These are phyloP conservation scores for Drosophila athabasca DNA, from an alignment of 1,140 invertebrate genomes.

Conservation along the genomic window DNA sequence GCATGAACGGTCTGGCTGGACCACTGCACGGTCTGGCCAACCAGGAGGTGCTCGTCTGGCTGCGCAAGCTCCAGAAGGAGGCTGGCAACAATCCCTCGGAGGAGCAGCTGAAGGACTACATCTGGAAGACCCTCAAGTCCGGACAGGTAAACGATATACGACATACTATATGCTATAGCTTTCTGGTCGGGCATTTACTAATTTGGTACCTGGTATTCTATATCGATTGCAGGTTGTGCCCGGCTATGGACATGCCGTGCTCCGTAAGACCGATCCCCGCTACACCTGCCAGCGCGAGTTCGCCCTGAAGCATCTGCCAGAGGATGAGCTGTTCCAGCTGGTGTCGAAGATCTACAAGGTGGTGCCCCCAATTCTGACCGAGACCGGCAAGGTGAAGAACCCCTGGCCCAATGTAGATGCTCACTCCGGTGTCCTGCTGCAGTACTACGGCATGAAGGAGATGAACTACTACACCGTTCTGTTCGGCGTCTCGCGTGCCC, in stretches of 20 bases:
- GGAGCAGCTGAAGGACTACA: conserved; percentile 95
- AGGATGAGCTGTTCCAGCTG: conserved; percentile 95
- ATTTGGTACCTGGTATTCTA: neutral
- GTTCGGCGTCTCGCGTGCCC: conserved; percentile 97
- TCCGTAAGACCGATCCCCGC: conserved; percentile 97
- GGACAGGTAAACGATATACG: conserved; percentile 85
- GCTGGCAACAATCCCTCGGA: conserved; percentile 93
- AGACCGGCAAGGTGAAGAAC: conserved; percentile 98
- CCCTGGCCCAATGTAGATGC: conserved; percentile 99
- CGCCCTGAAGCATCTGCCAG: conserved; percentile 95
- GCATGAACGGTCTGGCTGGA: conserved; percentile 97
- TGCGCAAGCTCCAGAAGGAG: conserved; percentile 91
- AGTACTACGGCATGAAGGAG: conserved; percentile 98
- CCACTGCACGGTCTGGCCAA: conserved; percentile 98
- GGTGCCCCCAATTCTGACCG: conserved; percentile 95
- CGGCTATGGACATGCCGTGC: conserved; percentile 98
- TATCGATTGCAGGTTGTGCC: conserved; percentile 91
- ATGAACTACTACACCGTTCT: conserved; percentile 99
- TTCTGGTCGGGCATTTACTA: neutral
- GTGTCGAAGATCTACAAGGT: conserved; percentile 97
- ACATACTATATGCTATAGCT: too few species aligned
- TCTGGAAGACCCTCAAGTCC: conserved; percentile 97
- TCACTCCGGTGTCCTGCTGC: conserved; percentile 96
- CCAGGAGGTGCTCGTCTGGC: conserved; percentile 95
- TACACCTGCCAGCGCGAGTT: conserved; percentile 97